Evolutionary conservation across 2,888 invertebrate species (phyloP).

Genomic region (Desoria tigrina): DNA sequence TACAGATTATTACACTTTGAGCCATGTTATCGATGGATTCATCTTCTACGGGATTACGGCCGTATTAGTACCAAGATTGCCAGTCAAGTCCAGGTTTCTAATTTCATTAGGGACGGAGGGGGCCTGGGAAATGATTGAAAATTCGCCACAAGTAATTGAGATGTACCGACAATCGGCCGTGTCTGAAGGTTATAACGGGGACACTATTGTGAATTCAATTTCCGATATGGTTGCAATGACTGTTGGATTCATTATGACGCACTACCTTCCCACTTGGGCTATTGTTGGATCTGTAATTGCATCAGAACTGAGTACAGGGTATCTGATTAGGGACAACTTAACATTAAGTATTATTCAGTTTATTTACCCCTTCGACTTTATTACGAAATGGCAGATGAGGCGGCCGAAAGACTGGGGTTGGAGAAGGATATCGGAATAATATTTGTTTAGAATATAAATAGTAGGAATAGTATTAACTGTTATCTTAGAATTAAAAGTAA

Average conservation of each 20-base stretch:
- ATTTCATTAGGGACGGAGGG: background rate
- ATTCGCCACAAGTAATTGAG: conserved; percentile 18
- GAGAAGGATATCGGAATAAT: no score
- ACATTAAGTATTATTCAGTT: conserved; percentile 17
- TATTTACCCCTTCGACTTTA: conserved; percentile 8
- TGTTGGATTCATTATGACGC: conserved; percentile 14
- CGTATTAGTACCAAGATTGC: background rate
- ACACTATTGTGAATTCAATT: conserved; percentile 15
- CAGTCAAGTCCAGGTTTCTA: background rate
- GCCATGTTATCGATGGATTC: conserved; percentile 18
- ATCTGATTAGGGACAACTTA: conserved; percentile 21
- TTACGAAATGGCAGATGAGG: conserved; percentile 21
- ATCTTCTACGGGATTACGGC: conserved; percentile 8
- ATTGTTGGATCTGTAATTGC: background rate
- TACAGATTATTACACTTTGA: conserved; percentile 23
- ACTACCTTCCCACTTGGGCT: background rate
- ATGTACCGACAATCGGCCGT: conserved; percentile 18
- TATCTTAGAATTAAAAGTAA: no score
- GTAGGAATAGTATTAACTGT: no score
- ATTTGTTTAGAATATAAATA: no score
- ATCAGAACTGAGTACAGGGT: conserved; percentile 9
- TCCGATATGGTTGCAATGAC: conserved; percentile 17
- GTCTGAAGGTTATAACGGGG: conserved; percentile 19
- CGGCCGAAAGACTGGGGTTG: no score
- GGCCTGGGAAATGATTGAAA: conserved; percentile 19